Base-by-base conservation (phyloP, 1,140 invertebrate species). In the Sinonovacula constricta region DNA sequence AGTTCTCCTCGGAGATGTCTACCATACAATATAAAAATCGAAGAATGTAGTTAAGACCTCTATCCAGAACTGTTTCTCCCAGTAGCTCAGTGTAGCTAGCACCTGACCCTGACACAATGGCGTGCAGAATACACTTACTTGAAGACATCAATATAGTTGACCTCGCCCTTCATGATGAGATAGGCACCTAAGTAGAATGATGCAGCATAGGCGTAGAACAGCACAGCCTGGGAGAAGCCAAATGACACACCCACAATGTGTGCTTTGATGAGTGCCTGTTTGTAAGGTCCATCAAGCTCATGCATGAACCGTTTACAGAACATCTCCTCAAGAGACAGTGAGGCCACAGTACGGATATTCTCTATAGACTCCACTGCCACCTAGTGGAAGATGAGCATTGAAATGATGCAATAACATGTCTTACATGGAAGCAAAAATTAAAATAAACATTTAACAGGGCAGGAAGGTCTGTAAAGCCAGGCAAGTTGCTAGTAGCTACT, bases 171-270 rank as follows among this genome's bases (percentile, higher is more conserved):
- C 0, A 62, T 30, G 39, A 96, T 94, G 18, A 97, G 90, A 65
- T 93, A 92, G 0, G 95, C 95, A 2, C 96, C 96, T 85, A 96
- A 97, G 85, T 94, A 95, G 82, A 97, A 93, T 51, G 94, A 94
- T 2, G 95, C 90, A 10, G 95, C 94, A 87, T 96, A 97, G 0
- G 95, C 95, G 77, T 95, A 94, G 77, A 95, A 94, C 0, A 95
- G 95, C 0, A 95, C 92, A 3, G 94, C 93, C 89, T 96, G 95
- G 3, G 76, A 94, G 80, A 96, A 93, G 2, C 95, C 94, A 89
- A 95, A 96, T 10, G 96, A 93, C 28, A 94, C 54, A 5, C 95
- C 90, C 81, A 83, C 63, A 76, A 95, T 92, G 54, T 95, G 93
- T 45, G 94, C 92, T 62, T 93, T 94, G n/a, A 89, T 91, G 31